Conservation (phyloP, 2,888 invertebrate genomes). For the Drosophila bunnanda region DNA sequence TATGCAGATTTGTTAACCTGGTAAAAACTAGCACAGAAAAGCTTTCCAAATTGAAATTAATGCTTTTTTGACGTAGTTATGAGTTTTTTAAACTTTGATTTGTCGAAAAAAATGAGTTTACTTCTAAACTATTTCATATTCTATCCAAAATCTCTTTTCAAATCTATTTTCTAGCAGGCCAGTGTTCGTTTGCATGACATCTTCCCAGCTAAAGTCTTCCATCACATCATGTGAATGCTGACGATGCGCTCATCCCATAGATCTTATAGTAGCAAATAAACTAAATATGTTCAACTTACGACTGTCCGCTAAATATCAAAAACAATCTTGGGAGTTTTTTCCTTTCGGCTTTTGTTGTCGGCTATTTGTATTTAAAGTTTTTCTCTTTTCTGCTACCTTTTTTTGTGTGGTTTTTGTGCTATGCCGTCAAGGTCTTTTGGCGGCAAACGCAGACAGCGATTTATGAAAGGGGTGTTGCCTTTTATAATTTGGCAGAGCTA, state of each 20-base stretch:
- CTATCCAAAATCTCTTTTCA: too few species aligned
- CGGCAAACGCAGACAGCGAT: constrained; percentile 36
- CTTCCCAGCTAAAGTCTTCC: background rate
- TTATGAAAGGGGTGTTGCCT: constrained; percentile 54
- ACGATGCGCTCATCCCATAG: constrained; percentile 21
- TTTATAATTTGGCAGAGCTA: constrained; percentile 46
- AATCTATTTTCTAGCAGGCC: background rate
- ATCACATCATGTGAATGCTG: constrained; percentile 15
- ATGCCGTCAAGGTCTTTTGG: constrained; percentile 51
- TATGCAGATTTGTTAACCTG: too few species aligned
- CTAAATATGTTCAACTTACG: constrained; percentile 23
- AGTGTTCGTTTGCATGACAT: constrained; percentile 12
- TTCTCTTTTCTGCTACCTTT: constrained; percentile 25
- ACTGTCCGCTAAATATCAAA: constrained; percentile 40
- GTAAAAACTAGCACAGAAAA: too few species aligned
- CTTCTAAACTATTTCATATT: too few species aligned
- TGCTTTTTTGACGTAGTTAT: too few species aligned
- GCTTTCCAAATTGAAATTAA: too few species aligned
- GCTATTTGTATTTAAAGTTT: constrained; percentile 52
- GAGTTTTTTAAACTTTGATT: background rate
- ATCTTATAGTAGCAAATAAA: constrained; percentile 9
- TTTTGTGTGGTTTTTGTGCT: constrained; percentile 9
- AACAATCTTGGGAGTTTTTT: constrained; percentile 44
- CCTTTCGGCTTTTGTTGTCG: constrained; percentile 15
- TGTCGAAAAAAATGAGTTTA: too few species aligned